Evolutionary conservation across 64 coral and sea anemone genomes (phyloP), one percentile per base, ranked within the genome.

Genomic region (Astreopora myriophthalma): DNA sequence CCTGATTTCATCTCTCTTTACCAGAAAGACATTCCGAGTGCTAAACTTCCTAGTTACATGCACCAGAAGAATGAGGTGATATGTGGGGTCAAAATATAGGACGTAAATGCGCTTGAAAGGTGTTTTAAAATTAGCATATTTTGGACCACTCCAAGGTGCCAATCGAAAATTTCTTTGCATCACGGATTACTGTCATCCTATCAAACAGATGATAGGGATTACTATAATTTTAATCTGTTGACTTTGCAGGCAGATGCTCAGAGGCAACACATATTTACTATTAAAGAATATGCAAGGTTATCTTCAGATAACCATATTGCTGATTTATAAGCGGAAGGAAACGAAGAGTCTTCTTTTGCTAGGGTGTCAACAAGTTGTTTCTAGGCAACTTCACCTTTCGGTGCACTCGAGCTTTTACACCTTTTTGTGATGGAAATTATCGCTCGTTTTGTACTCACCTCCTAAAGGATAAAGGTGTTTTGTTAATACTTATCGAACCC

Each of bases 341-440:
- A 35, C 14, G 5, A 35, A 73, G 17, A 73, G 9, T 20, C 29
- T 62, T 34, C 62, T 55, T 34, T 81, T 33, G 51, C 78, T 20
- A 16, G 1, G 19, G 77, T 26, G 52, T 81, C 78, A 58, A 80
- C 74, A 77, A 80, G 19, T 22, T 13, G 48, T 58, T 58, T 20
- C 79, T 22, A 63, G 25, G 79, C 79, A 58, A 82, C 79, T 60
- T 16, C 13, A 34, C 51, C 10, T 55, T 55, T 60, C 19, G 29
- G 16, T 49, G 19, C 6, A 44, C 20, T 27, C 14, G 1, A 26
- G 14, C 52, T 31, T 46, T 46, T 46, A 46, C 5, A 5, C 11
- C 5, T 25, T 82, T 82, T 82, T 82, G 79, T 82, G 16, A 82
- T 82, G 79, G 52, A 82, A 82, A 82, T 82, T 36, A 62, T 63